Percentiles rank a stretch among this genome's conserved stretches.
These are phyloP conservation scores for Coracias cyanogaster DNA, from an alignment of 2,797 vertebrate species.

Conservation along the genomic window DNA sequence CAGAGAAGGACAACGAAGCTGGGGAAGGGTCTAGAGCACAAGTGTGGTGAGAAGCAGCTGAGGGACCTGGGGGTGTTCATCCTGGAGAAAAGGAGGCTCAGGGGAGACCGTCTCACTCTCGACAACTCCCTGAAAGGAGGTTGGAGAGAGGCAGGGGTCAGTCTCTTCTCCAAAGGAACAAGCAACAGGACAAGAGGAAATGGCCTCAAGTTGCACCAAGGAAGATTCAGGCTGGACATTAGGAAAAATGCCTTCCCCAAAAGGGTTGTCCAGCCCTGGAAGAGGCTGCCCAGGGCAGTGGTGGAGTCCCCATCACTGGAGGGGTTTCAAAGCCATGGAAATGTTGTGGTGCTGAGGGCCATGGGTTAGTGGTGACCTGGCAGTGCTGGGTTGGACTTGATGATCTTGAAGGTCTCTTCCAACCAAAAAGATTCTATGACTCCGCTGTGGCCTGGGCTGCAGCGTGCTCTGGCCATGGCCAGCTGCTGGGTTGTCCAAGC, in stretches of 20 bases:
- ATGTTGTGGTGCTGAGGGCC: no score
- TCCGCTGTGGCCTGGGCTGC: not conserved
- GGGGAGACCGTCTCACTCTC: no score
- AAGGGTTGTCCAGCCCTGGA: not conserved
- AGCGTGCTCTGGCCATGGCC: not conserved
- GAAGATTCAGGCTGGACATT: not conserved
- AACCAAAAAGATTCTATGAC: not conserved
- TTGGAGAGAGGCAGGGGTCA: no score
- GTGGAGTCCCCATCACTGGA: not conserved
- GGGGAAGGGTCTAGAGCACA: no score
- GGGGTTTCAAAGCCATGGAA: no score
- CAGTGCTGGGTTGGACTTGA: not conserved
- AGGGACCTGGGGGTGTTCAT: no score
- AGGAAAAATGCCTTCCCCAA: not conserved
- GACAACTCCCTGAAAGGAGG: no score
- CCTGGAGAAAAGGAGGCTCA: no score
- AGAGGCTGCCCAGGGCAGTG: not conserved
- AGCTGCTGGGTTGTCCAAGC: not conserved
- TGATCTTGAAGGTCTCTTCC: not conserved
- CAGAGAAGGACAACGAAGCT: no score
- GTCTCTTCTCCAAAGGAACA: no score
- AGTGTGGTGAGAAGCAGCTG: no score
- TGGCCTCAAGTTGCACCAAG: not conserved
- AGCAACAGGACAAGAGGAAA: no score
- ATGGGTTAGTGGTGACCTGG: not conserved